Evolutionary conservation across 1,140 invertebrate genomes (phyloP), one percentile per base, ranked within the genome.

Genomic region (Hycleus cichorii): DNA sequence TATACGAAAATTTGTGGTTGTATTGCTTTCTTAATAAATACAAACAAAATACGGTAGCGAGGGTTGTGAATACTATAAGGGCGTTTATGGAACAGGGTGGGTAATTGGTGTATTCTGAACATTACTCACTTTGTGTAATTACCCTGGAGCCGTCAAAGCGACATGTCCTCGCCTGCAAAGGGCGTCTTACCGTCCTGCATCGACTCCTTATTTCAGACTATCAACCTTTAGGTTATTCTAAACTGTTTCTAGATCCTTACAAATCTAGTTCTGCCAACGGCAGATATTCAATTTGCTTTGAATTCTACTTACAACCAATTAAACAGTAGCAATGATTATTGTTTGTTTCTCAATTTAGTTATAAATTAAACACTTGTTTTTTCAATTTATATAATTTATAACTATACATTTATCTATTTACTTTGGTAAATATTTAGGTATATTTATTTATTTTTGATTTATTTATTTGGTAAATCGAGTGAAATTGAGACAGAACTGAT

Each of bases 41-140:
- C 40, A 42, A 42, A 32, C 46, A 45, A 32, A 45, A 26, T 53
- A 32, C 50, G 44, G 63, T 47, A 63, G 57, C 65, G 52, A 58
- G 59, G 50, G 52, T 53, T 51, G 12, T 39, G 47, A 39, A 26
- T 42, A 40, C 51, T 50, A 50, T 42, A 18, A 38, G 27, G 44
- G 52, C 49, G 52, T 47, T 59, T 57, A 57, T 39, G 49, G 47
- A 51, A 49, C 52, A 49, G 60, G 66, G 64, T 60, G 55, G 67
- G 63, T 65, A 68, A 69, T 69, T 67, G 67, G 65, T 64, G 61
- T 61, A 60, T 60, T 66, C 60, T 60, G 51, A 62, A 62, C 69
- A 72, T 71, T 69, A 72, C 63, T 71, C 69, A 72, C 67, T 69
- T 65, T 66, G 66, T 69, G 69, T 72, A 72, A 72, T 72, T 72